Conservation (phyloP, 1,140 invertebrate genomes). For the Drosophila fuyamai region DNA sequence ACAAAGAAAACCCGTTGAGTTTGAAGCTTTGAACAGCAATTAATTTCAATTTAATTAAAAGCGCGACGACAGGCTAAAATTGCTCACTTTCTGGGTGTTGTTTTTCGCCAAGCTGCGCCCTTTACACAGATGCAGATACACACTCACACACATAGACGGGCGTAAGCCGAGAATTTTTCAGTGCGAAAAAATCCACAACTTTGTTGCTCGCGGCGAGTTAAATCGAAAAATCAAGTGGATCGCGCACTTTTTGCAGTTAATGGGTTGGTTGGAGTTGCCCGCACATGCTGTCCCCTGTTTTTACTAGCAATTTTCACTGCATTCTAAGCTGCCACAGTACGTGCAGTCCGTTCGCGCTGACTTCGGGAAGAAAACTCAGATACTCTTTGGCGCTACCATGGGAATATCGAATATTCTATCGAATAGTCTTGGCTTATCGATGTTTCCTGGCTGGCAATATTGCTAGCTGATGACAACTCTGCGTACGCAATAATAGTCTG, state of each 20-base stretch:
- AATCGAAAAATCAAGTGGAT: neutral
- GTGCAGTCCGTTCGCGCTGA: conserved; percentile 15
- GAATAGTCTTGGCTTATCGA: no score
- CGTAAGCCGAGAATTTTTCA: conserved; percentile 36
- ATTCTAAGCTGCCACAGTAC: conserved; percentile 13
- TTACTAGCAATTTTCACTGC: conserved; percentile 27
- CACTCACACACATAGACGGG: conserved; percentile 37
- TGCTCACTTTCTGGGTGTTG: conserved; percentile 21
- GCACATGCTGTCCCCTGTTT: conserved; percentile 26
- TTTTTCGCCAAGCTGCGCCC: conserved; percentile 67
- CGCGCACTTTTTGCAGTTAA: conserved; percentile 17
- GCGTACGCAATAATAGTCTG: no score
- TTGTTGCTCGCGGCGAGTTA: neutral
- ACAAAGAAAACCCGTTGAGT: conserved; percentile 11
- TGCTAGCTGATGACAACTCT: no score
- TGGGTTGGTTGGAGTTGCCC: conserved; percentile 3
- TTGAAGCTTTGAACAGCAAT: conserved; percentile 50
- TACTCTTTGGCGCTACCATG: neutral
- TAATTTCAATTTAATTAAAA: conserved; percentile 62
- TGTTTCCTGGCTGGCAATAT: no score
- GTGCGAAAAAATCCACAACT: conserved; percentile 26
- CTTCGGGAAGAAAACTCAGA: conserved; percentile 10
- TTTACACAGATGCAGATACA: conserved; percentile 57
- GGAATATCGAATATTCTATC: no score
- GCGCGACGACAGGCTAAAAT: conserved; percentile 25